Evolutionary conservation across 2,113 vertebrate genomes (phyloP).

Genomic region (Engystomops pustulosus): DNA sequence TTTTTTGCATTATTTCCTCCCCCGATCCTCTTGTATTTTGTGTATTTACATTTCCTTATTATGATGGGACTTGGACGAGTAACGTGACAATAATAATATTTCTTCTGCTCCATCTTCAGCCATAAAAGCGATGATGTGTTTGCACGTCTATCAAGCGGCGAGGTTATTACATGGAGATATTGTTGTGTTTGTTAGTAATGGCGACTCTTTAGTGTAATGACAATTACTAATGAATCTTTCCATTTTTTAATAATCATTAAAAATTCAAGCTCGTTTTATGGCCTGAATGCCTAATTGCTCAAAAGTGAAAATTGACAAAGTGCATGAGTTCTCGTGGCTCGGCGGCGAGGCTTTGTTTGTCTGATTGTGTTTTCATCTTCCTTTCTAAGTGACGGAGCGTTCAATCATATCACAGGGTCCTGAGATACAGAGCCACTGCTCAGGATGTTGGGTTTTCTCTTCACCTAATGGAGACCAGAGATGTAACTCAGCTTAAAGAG

Average conservation of each 20-base stretch:
- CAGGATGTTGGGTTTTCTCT: too few species aligned
- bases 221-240: constrained; percentile 61
- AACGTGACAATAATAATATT: not conserved
- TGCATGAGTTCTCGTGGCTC: constrained; percentile 29
- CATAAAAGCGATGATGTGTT: constrained; percentile 26
- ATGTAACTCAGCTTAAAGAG: not conserved
- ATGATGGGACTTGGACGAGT: not conserved
- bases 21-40: constrained; percentile 4
- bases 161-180: constrained; percentile 68
- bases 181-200: constrained; percentile 66
- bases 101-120: constrained; percentile 22
- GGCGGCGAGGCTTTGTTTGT: constrained; percentile 16
- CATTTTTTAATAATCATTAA: constrained; percentile 63
- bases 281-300: constrained; percentile 56
- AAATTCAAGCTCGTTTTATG: constrained; percentile 56
- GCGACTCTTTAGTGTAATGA: constrained; percentile 66
- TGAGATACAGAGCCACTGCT: not conserved
- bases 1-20: not conserved
- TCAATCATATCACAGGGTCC: not conserved
- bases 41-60: constrained; percentile 25
- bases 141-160: constrained; percentile 61
- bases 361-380: not conserved
- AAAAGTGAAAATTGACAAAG: constrained; percentile 55
- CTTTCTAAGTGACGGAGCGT: not conserved
- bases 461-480: not conserved